Evolutionary conservation across 2,797 vertebrate genomes (phyloP), one percentile per base, ranked within the genome.

Genomic region (Oophaga sylvatica): DNA sequence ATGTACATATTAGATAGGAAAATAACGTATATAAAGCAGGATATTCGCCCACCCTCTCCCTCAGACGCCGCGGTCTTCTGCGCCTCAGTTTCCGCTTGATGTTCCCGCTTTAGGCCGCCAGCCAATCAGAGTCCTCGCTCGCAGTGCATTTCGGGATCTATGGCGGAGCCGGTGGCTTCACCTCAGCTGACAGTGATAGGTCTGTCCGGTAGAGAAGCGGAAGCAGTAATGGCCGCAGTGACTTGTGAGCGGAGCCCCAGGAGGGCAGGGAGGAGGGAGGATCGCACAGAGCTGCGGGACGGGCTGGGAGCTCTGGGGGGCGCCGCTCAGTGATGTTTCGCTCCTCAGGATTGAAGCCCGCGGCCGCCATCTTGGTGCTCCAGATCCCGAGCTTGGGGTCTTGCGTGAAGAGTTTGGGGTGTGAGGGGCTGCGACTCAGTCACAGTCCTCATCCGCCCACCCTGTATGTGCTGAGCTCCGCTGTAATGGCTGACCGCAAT

Each of bases 351-450:
- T 2, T 80, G 76, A 86, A 71, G 65, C 29, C 56, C 0, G 6
- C 22, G 12, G 78, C n/a, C 17, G 86, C 86, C 86, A 87, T 87
- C 79, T 87, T 81, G 15, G 67, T 87, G 29, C 80, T 62, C 86
- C 70, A 20, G 2, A 65, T 22, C 22, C 10, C 9, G 20, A 4
- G 17, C n/a, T 9, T n/a, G 11, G 22, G 1, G 10, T 8, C 19
- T 19, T 17, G 1, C 9, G n/a, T n/a, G 10, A 67, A 12, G 63
- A 3, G 35, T 41, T 41, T 41, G 35, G 35, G 35, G 35, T 41
- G 3, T 41, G 35, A 8, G 48, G 48, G 48, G 48, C 48, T 53
- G 48, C 6, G 6, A 5, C 48, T 53, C 35, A 41, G 48, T 53
- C 48, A 53, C 48, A 41, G 3, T 41, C 35, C 35, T 41, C 35